Evolutionary conservation across 2,888 invertebrate species (phyloP), one percentile per base, ranked within the genome.

Genomic region (Leucozona laternaria): DNA sequence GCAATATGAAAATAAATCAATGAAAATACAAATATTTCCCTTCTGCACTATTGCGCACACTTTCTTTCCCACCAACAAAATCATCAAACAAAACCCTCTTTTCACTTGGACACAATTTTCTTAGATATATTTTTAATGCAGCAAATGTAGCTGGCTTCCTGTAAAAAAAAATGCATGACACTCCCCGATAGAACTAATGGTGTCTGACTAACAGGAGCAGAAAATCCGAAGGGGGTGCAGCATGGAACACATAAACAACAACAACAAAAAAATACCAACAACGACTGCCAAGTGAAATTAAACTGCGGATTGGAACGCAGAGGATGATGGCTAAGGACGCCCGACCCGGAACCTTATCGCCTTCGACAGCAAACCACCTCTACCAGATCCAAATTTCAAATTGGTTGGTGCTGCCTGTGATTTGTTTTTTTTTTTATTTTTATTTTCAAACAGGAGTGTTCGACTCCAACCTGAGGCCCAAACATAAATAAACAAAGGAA

Each of bases 221-320:
- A 31, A 48, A 68, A 68, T 68, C 25, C 25, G 53, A 68, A 25
- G 22, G 68, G 37, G 53, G 68, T 68, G 68, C 68, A 53, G 68
- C 53, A 22, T 50, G 20, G 6, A 68, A 34, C 20, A 37, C 6
- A 20, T 28, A 43, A 2, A 60, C 4, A 22, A 10, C 62, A 62
- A 45, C 22, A 17, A 45, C 22, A 43, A 25, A 40, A 11, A 68
- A 31, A 17, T 43, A 15, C 20, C 37, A 34, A 31, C 11, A 22
- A 20, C 31, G 25, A 15, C 57, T n/a, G 25, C 17, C 4, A 73
- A 28, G 13, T 20, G n/a, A 66, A 48, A 48, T 66, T 66, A 43
- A 76, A 79, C 43, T 76, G 76, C 70, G n/a, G 37, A 72, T 66
- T 60, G 76, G 53, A 79, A 84, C 76, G 79, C 84, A 76, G 71